Conservation (phyloP, 2,888 invertebrate genomes). For the Lasioglossum leucozonium region DNA sequence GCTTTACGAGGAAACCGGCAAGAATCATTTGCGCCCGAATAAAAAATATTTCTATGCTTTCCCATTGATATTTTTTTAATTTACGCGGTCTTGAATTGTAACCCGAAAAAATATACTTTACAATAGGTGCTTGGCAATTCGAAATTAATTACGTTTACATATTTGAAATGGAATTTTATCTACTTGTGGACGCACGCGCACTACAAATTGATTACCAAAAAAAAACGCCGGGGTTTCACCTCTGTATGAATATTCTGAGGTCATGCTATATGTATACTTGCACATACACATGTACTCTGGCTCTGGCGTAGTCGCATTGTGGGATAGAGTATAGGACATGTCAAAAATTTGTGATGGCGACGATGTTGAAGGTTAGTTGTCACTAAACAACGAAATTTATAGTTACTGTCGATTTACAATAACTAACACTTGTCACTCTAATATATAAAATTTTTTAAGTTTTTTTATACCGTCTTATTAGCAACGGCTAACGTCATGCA, state of each 20-base stretch:
- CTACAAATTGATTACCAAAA: neutral
- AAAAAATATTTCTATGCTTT: too few relatives aligned
- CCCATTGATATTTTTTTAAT: too few relatives aligned
- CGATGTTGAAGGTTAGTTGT: constrained; percentile 83
- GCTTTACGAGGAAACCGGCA: too few relatives aligned
- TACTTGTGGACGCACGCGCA: neutral
- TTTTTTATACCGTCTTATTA: constrained; percentile 4
- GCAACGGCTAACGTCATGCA: neutral
- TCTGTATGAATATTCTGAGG: neutral
- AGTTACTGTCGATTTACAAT: constrained; percentile 45
- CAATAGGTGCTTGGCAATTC: neutral
- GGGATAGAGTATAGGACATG: constrained; percentile 77
- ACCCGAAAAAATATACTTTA: too few relatives aligned
- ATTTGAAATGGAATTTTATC: neutral
- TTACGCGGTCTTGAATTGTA: too few relatives aligned
- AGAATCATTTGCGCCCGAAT: too few relatives aligned
- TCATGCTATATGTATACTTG: neutral
- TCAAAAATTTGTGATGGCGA: constrained; percentile 82
- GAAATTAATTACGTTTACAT: neutral
- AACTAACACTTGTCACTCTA: constrained; percentile 1
- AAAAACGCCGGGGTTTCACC: neutral
- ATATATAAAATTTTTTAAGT: constrained; percentile 12
- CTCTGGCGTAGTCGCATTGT: constrained; percentile 49
- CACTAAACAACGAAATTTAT: constrained; percentile 66
- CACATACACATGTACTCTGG: constrained; percentile 36